Evolutionary conservation across 2,888 invertebrate species (phyloP).

Genomic region (Chymomyza amoena): DNA sequence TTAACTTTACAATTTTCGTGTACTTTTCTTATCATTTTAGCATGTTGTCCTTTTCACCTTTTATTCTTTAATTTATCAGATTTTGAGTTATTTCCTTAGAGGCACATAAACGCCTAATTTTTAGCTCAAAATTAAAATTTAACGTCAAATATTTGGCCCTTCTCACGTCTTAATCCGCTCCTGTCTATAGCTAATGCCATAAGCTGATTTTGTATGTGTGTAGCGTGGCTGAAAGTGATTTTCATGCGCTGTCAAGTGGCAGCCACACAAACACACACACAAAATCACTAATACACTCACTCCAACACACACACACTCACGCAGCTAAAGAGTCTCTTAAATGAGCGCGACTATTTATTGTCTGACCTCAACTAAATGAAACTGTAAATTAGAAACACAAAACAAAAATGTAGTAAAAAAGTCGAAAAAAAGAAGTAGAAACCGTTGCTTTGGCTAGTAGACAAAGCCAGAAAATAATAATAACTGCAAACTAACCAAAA

Average conservation of each 20-base stretch:
- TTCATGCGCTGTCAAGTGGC: not conserved
- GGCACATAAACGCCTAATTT: too few relatives aligned
- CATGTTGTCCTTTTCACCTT: too few relatives aligned
- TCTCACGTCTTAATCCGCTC: not conserved
- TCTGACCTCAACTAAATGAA: conserved; percentile 72
- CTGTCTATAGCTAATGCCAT: not conserved
- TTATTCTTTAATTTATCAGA: too few relatives aligned
- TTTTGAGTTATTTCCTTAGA: too few relatives aligned
- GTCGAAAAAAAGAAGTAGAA: not conserved
- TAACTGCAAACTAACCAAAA: conserved; percentile 50
- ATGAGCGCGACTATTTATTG: conserved; percentile 68
- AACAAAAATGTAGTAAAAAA: not conserved
- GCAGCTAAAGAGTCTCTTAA: conserved; percentile 7
- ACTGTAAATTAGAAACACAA: conserved; percentile 65
- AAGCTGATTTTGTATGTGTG: conserved; percentile 7
- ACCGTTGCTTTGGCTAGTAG: conserved; percentile 16
- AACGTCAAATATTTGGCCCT: not conserved
- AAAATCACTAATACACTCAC: too few relatives aligned
- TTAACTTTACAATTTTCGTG: too few relatives aligned
- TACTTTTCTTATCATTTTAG: too few relatives aligned
- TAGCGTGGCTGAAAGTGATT: conserved; percentile 1
- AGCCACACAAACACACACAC: conserved; percentile 3
- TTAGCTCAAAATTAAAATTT: too few relatives aligned
- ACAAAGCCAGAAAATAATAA: conserved; percentile 66
- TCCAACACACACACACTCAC: not conserved